phyloP scores from a whole-genome alignment of 2,888 invertebrate species.

The Cloeon dipterum region DNA sequence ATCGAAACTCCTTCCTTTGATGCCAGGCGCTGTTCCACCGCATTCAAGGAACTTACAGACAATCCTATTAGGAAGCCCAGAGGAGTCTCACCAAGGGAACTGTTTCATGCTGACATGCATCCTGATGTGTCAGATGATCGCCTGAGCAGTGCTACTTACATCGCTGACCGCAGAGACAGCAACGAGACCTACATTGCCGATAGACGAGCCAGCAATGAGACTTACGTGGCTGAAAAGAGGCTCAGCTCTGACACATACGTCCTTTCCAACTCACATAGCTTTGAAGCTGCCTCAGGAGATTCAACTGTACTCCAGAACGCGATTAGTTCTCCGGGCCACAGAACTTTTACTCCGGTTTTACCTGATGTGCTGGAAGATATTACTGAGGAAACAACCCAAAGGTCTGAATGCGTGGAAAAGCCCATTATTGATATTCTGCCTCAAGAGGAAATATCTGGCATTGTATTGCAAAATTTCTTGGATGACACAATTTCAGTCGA shows the following conservation, averaged over 20 bases:
- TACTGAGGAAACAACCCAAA: neutral
- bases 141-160: no score
- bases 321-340: neutral
- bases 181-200: no score
- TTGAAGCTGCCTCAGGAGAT: neutral
- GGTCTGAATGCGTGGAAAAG: no score
- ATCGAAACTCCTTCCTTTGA: neutral
- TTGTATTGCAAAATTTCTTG: no score
- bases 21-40: neutral
- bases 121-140: no score
- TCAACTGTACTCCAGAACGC: neutral
- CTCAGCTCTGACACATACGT: neutral
- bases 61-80: neutral
- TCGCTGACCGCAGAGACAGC: no score
- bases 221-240: neutral
- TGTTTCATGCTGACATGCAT: no score
- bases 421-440: neutral
- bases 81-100: neutral
- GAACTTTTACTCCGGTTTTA: neutral
- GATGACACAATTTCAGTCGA: no score
- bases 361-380: neutral
- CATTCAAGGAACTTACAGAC: neutral
- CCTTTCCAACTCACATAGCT: neutral
- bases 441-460: neutral
- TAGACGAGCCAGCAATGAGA: constrained; percentile 2